Base-by-base conservation (phyloP, 2,888 invertebrate genomes). In the Mythimna ferrago region DNA sequence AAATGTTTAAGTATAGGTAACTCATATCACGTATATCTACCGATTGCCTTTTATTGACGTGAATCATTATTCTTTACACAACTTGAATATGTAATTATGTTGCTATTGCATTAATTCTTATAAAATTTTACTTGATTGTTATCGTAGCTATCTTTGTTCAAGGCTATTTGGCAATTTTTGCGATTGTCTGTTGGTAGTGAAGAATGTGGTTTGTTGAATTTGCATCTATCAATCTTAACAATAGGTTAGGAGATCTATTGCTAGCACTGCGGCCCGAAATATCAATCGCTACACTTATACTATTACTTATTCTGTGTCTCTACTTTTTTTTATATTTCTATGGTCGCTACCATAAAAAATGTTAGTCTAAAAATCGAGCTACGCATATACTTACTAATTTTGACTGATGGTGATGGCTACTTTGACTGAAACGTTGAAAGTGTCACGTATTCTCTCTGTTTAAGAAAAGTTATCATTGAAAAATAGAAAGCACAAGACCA, bases 1-100 rank as follows among this genome's bases (percentile, higher is more conserved):
- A 76, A 68, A 76, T 66, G 70, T 54, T 78, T 71, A n/a, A n/a
- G n/a, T n/a, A 53, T 62, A 68, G 44, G 82, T 67, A 72, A 75
- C 38, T 71, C 62, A 77, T 81, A 83, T 83, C 83, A 35, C 53
- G 2, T 48, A 71, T 78, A 78, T 78, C 71, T 62, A 58, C 71
- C 54, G 73, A 74, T 81, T 63, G 62, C 19, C 38, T 32, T 72
- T 60, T 65, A 74, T 78, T 67, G 76, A 14, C n/a, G 32, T 74
- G 78, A 84, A 60, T 82, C 77, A 75, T 68, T 48, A 44, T 35
- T 41, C 32, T 51, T 76, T 76, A 32, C 69, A 64, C 51, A 66
- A 62, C 48, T 48, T 48, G 66, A 57, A 76, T 73, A 63, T 16
- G 21, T 70, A 58, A 66, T 62, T 79, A 61, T 69, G 53, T 57